A percentile compares a stretch with the other conserved stretches of the same genome.
phyloP scores from a whole-genome alignment of 2,888 invertebrate species.

The Macrosoma leucophasiata region DNA sequence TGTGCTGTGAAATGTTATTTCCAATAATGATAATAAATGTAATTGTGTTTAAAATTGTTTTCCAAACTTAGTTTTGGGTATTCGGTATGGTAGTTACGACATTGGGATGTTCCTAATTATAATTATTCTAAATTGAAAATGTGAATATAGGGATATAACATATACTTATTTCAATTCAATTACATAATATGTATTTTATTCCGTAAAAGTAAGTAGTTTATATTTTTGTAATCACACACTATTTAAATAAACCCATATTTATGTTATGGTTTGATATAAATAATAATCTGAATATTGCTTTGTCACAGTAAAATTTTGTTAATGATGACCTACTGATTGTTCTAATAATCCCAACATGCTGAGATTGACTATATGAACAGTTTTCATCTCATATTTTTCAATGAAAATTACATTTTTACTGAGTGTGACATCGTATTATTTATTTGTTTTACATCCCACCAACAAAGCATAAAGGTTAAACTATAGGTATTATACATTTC shows the following conservation, averaged over 20 bases:
- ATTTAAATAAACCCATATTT: constrained; percentile 21
- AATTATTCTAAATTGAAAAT: constrained; percentile 31
- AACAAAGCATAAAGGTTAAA: too few relatives aligned
- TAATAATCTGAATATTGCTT: too few relatives aligned
- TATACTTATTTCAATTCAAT: constrained; percentile 37
- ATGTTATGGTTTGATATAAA: too few relatives aligned
- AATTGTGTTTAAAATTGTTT: constrained; percentile 1
- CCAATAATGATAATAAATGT: not conserved
- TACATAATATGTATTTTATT: constrained; percentile 56
- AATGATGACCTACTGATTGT: too few relatives aligned
- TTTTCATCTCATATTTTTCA: too few relatives aligned
- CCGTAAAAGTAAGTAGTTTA: constrained; percentile 54
- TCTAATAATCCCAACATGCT: too few relatives aligned
- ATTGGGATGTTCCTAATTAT: constrained; percentile 53
- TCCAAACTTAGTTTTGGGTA: constrained; percentile 5
- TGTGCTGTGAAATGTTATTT: too few relatives aligned
- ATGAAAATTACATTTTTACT: constrained; percentile 67
- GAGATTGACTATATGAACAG: too few relatives aligned
- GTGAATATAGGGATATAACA: constrained; percentile 35
- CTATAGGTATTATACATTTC: too few relatives aligned
- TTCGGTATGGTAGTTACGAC: constrained; percentile 29
- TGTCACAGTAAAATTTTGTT: too few relatives aligned
- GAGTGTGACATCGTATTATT: constrained; percentile 35
- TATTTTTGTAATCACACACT: constrained; percentile 64
- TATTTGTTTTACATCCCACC: constrained; percentile 4